Base-by-base conservation (phyloP, 2,797 vertebrate species). In the Galagoides demidoff region DNA sequence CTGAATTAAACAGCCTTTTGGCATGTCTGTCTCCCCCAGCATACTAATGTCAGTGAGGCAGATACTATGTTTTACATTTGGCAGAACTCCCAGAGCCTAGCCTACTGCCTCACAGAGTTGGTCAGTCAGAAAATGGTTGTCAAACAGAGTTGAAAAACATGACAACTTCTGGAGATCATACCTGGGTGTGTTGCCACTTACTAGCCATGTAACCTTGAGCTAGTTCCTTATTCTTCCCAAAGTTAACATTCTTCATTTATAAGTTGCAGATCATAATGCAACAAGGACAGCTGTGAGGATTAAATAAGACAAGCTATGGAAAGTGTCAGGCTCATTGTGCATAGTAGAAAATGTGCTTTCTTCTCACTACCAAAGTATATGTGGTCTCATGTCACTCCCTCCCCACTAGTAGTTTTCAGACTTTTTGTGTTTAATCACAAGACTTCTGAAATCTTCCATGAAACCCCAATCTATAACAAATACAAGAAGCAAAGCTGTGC, bases 171-270 rank as follows among this genome's bases (percentile, higher is more conserved):
- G 74, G 84, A 43, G 90, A 23, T 39, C 61, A 82, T 63, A 45
- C 20, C 71, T 95, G 49, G 34, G 12, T 34, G 39, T 90, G 49
- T 64, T 85, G 49, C 90, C 70, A 87, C 86, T 92, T 95, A 59
- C 27, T 34, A 79, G 74, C 52, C 19, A 3, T 63, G 37, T 63
- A 49, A 73, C 37, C 23, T 90, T 91, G 77, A 74, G 68, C 70
- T 57, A 63, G 17, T 82, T 89, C 59, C 19, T 52, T 94, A 43
- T 55, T 84, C 19, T 66, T 90, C 68, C 57, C 52, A 37, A 52
- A 93, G 79, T 63, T 4, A 0, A 89, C 70, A 49, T 59, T 95
- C 23, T 39, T 95, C 82, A 29, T 85, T 74, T 96, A 11, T 96
- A 85, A 86, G 63, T 43, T 66, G 74, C 88, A 34, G 61, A 34